Evolutionary conservation across 2,113 vertebrate species (phyloP), one percentile per base, ranked within the genome.

Genomic region (Plotosus lineatus): DNA sequence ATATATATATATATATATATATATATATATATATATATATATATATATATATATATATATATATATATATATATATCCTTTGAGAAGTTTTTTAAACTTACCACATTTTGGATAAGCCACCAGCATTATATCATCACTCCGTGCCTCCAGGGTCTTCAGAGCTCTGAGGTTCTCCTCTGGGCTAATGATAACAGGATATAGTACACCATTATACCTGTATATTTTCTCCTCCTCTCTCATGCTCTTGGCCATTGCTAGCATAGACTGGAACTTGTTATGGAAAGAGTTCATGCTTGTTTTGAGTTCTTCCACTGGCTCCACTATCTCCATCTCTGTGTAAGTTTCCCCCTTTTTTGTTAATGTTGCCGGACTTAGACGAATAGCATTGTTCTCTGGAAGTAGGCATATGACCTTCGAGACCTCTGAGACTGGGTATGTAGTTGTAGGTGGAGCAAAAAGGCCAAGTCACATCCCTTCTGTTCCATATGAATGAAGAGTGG

Each of bases 71-170:
- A n/a, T n/a, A n/a, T n/a, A n/a, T n/a, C n/a, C n/a, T n/a, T n/a
- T n/a, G n/a, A n/a, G n/a, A n/a, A n/a, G n/a, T 11, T 31, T 33
- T 23, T 72, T 58, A 11, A 55, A 88, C 85, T 92, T 86, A 94
- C 92, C 93, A 46, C 90, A 92, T 81, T 94, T 94, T 0, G 92
- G 93, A 78, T 94, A 94, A 38, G 91, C 90, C 2, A 88, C 91
- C 3, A 94, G 44, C 78, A 93, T 38, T 2, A 93, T 51, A 81
- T 93, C 93, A 48, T 93, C 85, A 0, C 85, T 82, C 75, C 90
- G 87, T 31, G 89, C 89, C 87, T 94, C 88, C 66, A 93, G 82
- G 21, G 53, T 28, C 31, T 88, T 84, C 82, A 92, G 19, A 6
- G 87, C 90, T 81, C 88, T 83, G 81, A 93, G 88, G 10, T 90